Evolutionary conservation across 2,797 vertebrate species (phyloP), one percentile per base, ranked within the genome.

Genomic region (Gastrophryne carolinensis): DNA sequence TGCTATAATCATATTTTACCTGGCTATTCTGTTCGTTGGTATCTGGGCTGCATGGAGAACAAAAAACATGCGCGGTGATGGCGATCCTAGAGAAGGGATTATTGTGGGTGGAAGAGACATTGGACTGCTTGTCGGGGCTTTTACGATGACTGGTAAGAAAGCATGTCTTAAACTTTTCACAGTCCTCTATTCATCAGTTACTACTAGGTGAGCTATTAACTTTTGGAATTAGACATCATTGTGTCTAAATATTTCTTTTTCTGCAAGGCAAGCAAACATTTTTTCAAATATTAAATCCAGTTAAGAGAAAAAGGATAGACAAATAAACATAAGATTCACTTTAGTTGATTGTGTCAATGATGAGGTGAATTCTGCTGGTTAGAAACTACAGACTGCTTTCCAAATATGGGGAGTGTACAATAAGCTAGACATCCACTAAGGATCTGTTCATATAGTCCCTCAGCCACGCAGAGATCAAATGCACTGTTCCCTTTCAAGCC

Each of bases 11-110:
- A 27, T 98, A 30, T 99, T 99, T 86, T 99, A 99, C 78, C 64
- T 98, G 80, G 86, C 96, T 52, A 98, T 99, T 79, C 84, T 99
- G 58, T 82, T 89, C 32, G 96, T 99, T 81, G 97, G 97, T 23
- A 97, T 99, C 83, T 99, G 97, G 97, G 97, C 97, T 52, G 95
- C 97, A 11, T 98, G 97, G 96, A 98, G 95, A 86, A 99, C 96
- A 83, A 98, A 98, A 82, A 94, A 93, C 83, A 91, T 91, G 0
- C 88, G 94, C 35, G 90, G 83, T 0, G 76, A 88, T 0, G 91
- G 91, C 52, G 93, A 94, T 47, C 93, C 93, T 66, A 93, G 96
- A 0, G 96, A 98, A 87, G 92, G 89, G 52, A 98, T 99, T 79
- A 98, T 98, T 88, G 95, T 98, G 4, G 97, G 97, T 11, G 97